phyloP scores from a whole-genome alignment of 2,113 vertebrate species.

The Pseudopodoces humilis region DNA sequence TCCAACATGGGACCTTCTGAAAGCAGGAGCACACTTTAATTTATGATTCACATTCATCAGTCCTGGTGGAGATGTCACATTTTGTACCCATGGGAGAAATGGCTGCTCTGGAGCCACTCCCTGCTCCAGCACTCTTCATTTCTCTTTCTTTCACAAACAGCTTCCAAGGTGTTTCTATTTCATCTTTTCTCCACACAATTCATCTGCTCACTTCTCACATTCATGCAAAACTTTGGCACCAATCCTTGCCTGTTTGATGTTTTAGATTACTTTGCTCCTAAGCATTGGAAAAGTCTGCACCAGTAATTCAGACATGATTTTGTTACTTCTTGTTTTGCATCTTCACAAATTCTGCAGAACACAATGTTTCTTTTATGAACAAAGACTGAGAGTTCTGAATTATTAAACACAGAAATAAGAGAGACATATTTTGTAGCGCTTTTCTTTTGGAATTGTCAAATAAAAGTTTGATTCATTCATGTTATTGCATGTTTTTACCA shows the following conservation, averaged over 20 bases:
- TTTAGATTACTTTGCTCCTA: background rate
- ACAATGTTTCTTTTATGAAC: constrained; percentile 15
- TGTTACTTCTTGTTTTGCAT: background rate
- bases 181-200: background rate
- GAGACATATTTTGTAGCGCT: background rate
- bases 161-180: background rate
- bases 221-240: background rate
- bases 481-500: background rate
- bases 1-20: background rate
- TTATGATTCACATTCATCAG: background rate
- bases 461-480: background rate
- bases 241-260: background rate
- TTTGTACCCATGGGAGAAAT: background rate
- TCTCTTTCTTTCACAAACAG: background rate
- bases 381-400: constrained; percentile 34
- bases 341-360: constrained; percentile 17
- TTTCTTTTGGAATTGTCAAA: background rate
- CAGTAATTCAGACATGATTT: background rate
- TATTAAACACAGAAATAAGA: constrained; percentile 22
- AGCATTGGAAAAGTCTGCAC: background rate
- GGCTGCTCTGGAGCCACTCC: background rate
- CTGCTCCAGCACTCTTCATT: background rate
- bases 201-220: background rate
- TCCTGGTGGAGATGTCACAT: background rate
- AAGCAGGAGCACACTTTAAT: background rate